phyloP scores from a whole-genome alignment of 2,888 invertebrate genomes.

The Exocentrus adspersus region DNA sequence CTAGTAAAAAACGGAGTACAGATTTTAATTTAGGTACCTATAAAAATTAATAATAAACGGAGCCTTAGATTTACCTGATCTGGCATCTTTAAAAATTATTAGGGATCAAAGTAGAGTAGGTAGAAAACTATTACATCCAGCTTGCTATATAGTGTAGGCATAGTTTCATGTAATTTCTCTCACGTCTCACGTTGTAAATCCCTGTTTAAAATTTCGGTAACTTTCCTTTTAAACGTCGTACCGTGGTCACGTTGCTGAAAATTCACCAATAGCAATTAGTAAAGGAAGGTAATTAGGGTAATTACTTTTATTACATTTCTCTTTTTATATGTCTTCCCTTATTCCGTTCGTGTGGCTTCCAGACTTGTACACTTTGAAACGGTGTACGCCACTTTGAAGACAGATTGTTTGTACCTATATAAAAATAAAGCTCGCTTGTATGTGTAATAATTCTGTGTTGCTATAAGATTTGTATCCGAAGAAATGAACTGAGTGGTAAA shows the following conservation, averaged over 20 bases:
- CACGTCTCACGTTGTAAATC: too few species aligned
- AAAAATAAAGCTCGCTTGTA: not conserved
- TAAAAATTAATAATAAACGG: too few species aligned
- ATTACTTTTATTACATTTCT: conserved; percentile 20
- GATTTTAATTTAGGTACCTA: too few species aligned
- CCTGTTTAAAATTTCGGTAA: too few species aligned
- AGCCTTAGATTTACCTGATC: too few species aligned
- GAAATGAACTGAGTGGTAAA: not conserved
- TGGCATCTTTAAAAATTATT: too few species aligned
- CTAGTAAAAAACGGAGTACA: too few species aligned
- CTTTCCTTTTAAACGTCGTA: too few species aligned
- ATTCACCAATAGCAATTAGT: conserved; percentile 57
- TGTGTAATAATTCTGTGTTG: not conserved
- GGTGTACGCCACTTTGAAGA: conserved; percentile 29
- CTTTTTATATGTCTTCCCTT: conserved; percentile 10
- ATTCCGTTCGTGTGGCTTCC: conserved; percentile 6
- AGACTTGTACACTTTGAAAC: conserved; percentile 11
- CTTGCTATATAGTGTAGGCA: not conserved
- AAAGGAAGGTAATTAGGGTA: conserved; percentile 49
- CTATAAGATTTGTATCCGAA: not conserved
- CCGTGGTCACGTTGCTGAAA: too few species aligned
- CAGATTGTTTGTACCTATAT: conserved; percentile 37
- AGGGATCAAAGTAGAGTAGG: too few species aligned
- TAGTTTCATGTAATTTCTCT: too few species aligned
- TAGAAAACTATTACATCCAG: not conserved